Conservation (phyloP, 92 coral and sea anemone genomes). For the Montipora capitata region DNA sequence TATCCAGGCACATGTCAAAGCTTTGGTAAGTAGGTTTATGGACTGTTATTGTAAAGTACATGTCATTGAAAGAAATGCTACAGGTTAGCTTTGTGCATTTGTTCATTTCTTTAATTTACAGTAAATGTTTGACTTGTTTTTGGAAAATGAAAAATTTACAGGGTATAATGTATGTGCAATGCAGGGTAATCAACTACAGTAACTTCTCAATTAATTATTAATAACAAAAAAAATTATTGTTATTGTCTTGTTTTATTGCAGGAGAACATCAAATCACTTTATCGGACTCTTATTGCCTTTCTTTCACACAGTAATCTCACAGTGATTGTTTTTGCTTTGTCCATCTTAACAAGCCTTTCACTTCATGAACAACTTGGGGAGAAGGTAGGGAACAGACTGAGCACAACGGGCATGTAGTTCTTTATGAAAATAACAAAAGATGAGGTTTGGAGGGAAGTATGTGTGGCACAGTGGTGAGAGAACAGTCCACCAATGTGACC, state of each 20-base stretch:
- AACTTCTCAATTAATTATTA: background rate
- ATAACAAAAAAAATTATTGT: background rate
- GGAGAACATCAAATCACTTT: slow-evolving; percentile 94
- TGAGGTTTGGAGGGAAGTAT: too few relatives aligned
- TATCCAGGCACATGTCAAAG: slow-evolving; percentile 97
- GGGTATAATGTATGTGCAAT: background rate
- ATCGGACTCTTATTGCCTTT: slow-evolving; percentile 90
- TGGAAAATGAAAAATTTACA: background rate
- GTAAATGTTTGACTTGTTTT: background rate
- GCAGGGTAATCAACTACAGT: too few relatives aligned
- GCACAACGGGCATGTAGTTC: background rate
- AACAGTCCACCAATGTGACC: too few relatives aligned
- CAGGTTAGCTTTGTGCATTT: too few relatives aligned
- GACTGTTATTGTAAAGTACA: background rate
- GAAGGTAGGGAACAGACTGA: slow-evolving; percentile 70
- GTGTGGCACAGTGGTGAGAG: too few relatives aligned
- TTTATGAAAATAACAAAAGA: too few relatives aligned
- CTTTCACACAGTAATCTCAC: slow-evolving; percentile 95
- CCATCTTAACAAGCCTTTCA: slow-evolving; percentile 94
- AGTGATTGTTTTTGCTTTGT: slow-evolving; percentile 90
- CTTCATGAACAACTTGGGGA: slow-evolving; percentile 98
- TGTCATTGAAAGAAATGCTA: too few relatives aligned
- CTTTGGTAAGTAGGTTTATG: slow-evolving; percentile 79
- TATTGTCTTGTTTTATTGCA: slow-evolving; percentile 52
- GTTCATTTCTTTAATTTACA: too few relatives aligned